These are phyloP conservation scores for Donacobius atricapilla DNA, from an alignment of 2,113 vertebrate species.

Conservation along the genomic window DNA sequence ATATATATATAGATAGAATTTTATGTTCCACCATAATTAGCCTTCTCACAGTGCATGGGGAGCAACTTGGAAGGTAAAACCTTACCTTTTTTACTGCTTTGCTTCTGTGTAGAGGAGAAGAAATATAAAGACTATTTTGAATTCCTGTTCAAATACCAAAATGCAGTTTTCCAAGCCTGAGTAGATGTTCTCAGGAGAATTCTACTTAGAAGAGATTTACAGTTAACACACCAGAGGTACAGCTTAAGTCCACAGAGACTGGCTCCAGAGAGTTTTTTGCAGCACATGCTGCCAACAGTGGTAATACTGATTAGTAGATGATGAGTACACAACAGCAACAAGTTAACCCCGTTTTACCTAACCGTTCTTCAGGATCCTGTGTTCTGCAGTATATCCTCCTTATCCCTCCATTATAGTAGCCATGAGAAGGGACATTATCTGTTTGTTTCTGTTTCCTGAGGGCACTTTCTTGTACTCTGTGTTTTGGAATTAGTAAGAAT, in stretches of 20 bases:
- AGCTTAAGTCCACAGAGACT: not conserved
- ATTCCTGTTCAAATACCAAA: not conserved
- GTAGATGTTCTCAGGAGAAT: not conserved
- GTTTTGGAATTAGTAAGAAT: not conserved
- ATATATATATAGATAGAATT: not conserved
- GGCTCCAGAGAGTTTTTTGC: not conserved
- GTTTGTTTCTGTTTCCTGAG: accelerated
- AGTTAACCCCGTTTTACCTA: not conserved
- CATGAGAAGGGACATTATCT: not conserved
- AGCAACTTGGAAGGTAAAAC: not conserved
- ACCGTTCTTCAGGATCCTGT: not conserved
- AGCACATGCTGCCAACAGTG: not conserved
- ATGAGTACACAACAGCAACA: not conserved
- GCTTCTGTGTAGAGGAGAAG: not conserved
- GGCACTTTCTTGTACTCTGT: not conserved
- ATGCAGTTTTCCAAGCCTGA: not conserved
- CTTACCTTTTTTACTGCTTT: not conserved
- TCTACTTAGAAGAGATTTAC: not conserved
- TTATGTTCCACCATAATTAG: not conserved
- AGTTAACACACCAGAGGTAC: not conserved
- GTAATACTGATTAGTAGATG: not conserved
- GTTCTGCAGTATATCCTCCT: not conserved
- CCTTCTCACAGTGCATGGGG: not conserved
- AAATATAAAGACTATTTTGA: not conserved
- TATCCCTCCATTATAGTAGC: not conserved